Conservation (phyloP, 37 sponge, comb jelly and placozoan genomes). For the Spongilla lacustris region DNA sequence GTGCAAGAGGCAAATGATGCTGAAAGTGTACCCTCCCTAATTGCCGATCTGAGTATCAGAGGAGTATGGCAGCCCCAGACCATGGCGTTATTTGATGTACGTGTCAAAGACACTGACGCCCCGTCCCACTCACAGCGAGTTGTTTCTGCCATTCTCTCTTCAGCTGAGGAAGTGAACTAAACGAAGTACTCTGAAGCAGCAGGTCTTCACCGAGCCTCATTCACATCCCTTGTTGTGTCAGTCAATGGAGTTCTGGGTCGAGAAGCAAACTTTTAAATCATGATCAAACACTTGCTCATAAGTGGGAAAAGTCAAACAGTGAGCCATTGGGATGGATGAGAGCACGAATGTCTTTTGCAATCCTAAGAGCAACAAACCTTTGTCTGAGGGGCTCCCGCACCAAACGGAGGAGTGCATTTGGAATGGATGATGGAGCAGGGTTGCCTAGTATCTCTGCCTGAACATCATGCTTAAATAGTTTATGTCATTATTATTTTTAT, state of each 20-base stretch:
- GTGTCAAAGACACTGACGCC: constrained; percentile 58
- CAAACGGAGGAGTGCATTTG: neutral
- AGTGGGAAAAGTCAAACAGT: constrained; percentile 28
- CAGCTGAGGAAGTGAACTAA: constrained; percentile 27
- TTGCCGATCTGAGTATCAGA: constrained; percentile 49
- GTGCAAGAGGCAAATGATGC: constrained; percentile 32
- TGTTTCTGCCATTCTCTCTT: constrained; percentile 7
- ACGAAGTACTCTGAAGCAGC: constrained; percentile 18
- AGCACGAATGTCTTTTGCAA: constrained; percentile 18
- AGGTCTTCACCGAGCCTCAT: constrained; percentile 6
- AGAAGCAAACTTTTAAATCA: constrained; percentile 13
- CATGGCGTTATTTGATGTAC: constrained; percentile 58
- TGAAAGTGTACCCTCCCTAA: constrained; percentile 5
- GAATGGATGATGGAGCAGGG: constrained; percentile 20
- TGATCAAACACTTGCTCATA: constrained; percentile 12
- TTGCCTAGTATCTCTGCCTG: neutral
- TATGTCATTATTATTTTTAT: too few species aligned
- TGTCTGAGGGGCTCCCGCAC: constrained; percentile 20
- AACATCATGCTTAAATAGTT: too few species aligned
- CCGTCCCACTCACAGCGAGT: neutral
- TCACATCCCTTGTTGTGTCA: constrained; percentile 44
- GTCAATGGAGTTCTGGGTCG: constrained; percentile 36
- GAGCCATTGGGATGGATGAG: constrained; percentile 2
- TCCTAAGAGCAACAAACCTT: constrained; percentile 25
- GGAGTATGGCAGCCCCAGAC: constrained; percentile 56